Evolutionary conservation across 2,888 invertebrate genomes (phyloP).

Genomic region (Rhaphigaster nebulosa): DNA sequence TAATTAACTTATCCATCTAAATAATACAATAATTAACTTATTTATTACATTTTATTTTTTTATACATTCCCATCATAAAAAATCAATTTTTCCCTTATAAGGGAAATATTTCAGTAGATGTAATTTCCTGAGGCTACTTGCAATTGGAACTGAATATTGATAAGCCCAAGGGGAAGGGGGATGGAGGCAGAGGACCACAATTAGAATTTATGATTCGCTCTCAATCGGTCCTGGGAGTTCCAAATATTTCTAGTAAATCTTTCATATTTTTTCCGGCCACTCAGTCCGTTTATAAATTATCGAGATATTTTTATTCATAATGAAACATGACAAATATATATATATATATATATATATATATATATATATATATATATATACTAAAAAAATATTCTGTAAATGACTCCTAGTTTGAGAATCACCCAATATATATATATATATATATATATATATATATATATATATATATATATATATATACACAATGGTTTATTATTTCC

Average conservation of each 20-base stretch:
- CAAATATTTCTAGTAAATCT: no score
- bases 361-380: no score
- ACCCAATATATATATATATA: no score
- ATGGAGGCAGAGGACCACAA: not conserved
- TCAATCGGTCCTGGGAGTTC: not conserved
- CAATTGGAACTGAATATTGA: not conserved
- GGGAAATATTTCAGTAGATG: not conserved
- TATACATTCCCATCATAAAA: not conserved
- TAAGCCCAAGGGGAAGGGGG: not conserved
- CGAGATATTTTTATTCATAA: not conserved
- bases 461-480: not conserved
- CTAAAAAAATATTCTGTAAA: no score
- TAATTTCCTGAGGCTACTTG: not conserved
- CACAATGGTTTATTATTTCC: no score
- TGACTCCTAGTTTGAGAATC: no score
- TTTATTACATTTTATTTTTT: not conserved
- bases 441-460: no score
- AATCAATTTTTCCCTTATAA: not conserved
- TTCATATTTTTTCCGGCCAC: not conserved
- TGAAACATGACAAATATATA: no score
- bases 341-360: no score
- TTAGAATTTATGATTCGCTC: constrained; percentile 1
- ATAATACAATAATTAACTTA: no score
- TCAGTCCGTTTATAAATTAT: not conserved
- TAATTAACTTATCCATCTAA: no score